Base-by-base conservation (phyloP, 2,797 vertebrate genomes). In the Sebastes kiyomatsui region DNA sequence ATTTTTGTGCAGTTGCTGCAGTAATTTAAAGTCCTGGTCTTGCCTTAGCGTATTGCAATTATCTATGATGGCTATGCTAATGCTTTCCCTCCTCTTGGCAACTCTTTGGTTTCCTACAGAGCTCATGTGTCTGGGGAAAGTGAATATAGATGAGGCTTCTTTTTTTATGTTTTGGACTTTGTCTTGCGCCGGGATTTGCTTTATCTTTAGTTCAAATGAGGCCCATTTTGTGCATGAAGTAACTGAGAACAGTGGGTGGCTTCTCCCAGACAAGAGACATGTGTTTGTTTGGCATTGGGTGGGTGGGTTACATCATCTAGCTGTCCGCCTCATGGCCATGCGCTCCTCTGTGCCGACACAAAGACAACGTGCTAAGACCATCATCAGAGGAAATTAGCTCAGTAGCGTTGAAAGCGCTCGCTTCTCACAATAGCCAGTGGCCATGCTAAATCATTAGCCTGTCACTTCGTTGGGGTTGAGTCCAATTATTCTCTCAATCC, bases 351-450 rank as follows among this genome's bases (percentile, higher is more conserved):
- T 90, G 84, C 85, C 59, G 87, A 93, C 92, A 93, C 89, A 93
- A 92, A 93, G 88, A 85, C 91, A 88, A 84, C 84, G 77, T 46
- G 91, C 91, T 92, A 91, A 94, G 93, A 94, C 92, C 93, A 85
- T 95, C 94, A 94, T 95, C 94, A 94, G 92, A 92, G 93, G 90
- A 94, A 94, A 94, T 95, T 93, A 94, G 93, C 91, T 94, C 94
- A 90, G 91, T 87, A 81, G 92, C 80, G 65, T 89, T 92, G 91
- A 92, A 93, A 94, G 90, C 70, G 86, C 90, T 87, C 89, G 93
- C 92, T 92, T 94, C 92, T 91, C 93, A 94, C 92, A 94, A 94
- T 94, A 95, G 94, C 93, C 94, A 93, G 85, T 93, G 94, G 93
- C 93, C 90, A 93, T 90, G 91, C 92, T 94, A 93, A 92, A 94